Percentiles rank a stretch among this genome's conserved stretches.
These are phyloP conservation scores for Sphenopsis melanotis DNA, from an alignment of 2,797 vertebrate genomes.

Conservation along the genomic window DNA sequence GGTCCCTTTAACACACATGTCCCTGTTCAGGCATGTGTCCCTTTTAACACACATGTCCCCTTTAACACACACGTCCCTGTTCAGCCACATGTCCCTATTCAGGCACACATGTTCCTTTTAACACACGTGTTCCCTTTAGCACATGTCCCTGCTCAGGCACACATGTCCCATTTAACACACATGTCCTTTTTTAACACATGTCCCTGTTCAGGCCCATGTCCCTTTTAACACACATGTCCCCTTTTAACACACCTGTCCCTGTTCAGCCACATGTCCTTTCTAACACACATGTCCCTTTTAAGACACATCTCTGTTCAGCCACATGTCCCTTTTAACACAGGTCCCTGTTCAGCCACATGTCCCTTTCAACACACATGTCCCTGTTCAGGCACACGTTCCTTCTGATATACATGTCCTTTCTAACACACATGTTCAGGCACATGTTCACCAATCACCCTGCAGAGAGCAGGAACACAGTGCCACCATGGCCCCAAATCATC, in stretches of 20 bases:
- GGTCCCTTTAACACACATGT: too few relatives aligned
- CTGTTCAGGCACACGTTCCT: accelerated
- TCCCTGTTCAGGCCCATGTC: not conserved
- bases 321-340: accelerated
- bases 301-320: too few relatives aligned
- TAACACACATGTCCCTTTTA: not conserved
- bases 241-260: accelerated
- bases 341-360: accelerated
- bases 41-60: not conserved
- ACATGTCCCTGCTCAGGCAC: not conserved
- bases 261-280: accelerated
- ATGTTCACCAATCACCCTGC: too few relatives aligned
- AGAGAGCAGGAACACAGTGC: too few relatives aligned
- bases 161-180: too few relatives aligned
- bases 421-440: too few relatives aligned
- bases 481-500: too few relatives aligned
- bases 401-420: too few relatives aligned
- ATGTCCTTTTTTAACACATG: too few relatives aligned
- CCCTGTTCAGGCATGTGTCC: not conserved
- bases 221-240: accelerated
- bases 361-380: not conserved
- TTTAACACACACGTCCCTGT: too few relatives aligned
- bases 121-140: not conserved
- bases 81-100: accelerated
- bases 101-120: accelerated